Evolutionary conservation across 1,140 invertebrate genomes (phyloP).

Genomic region (Ceratina australensis): DNA sequence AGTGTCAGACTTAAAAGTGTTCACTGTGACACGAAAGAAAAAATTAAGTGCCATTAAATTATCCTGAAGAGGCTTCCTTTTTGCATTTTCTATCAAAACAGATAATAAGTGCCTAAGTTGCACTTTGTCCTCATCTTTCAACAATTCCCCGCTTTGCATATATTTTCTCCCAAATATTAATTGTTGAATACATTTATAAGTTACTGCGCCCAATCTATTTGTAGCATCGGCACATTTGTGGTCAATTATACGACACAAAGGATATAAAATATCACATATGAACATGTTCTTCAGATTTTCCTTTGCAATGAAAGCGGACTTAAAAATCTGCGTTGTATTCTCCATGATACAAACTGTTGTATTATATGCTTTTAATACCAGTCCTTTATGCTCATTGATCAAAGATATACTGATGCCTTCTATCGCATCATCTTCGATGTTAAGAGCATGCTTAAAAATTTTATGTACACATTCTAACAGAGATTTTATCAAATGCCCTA

Average conservation of each 20-base stretch:
- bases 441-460: conserved; percentile 15
- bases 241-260: conserved; percentile 55
- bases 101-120: conserved; percentile 50
- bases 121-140: conserved; percentile 31
- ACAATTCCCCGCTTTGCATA: conserved; percentile 27
- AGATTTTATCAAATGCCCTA: conserved; percentile 50
- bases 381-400: conserved; percentile 1
- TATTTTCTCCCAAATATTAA: conserved; percentile 58
- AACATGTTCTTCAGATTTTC: conserved; percentile 55
- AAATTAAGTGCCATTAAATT: conserved; percentile 50
- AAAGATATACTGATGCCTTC: conserved; percentile 13
- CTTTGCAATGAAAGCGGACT: conserved; percentile 50
- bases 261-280: conserved; percentile 62
- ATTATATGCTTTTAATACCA: conserved; percentile 19
- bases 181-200: conserved; percentile 65
- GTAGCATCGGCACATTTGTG: conserved; percentile 40
- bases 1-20: conserved; percentile 54
- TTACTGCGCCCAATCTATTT: conserved; percentile 54
- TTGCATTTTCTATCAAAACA: conserved; percentile 48
- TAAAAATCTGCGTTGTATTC: conserved; percentile 59
- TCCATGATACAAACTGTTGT: conserved; percentile 42
- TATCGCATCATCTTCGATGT: neutral
- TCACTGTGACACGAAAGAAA: conserved; percentile 51
- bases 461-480: conserved; percentile 50
- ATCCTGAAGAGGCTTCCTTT: conserved; percentile 33